These are phyloP conservation scores for Sinotaia quadrata DNA, from an alignment of 2,888 invertebrate species.

Conservation along the genomic window DNA sequence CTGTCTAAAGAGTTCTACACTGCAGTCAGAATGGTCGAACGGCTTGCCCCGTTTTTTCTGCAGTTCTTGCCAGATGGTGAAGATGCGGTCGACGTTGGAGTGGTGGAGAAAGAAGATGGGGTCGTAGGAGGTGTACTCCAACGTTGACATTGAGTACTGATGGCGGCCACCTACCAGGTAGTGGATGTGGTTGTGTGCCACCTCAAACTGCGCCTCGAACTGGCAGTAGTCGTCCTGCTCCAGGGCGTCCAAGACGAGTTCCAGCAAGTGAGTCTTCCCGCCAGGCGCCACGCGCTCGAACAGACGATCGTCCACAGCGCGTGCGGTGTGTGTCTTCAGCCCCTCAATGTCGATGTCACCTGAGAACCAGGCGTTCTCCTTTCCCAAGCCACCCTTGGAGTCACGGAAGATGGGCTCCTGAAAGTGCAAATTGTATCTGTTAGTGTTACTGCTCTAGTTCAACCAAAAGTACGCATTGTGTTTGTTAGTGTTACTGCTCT, in stretches of 20 bases:
- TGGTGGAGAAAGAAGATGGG: conserved; percentile 47
- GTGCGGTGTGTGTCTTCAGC: conserved; percentile 33
- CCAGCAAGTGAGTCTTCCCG: conserved; percentile 27
- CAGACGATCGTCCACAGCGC: conserved; percentile 40
- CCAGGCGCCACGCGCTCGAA: conserved; percentile 35
- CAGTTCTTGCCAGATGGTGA: conserved; percentile 37
- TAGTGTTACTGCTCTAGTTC: no score
- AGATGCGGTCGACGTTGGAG: conserved; percentile 43
- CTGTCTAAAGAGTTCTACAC: conserved; percentile 25
- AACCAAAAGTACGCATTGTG: no score
- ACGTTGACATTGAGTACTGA: conserved; percentile 39
- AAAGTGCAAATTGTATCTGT: no score
- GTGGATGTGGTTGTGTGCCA: conserved; percentile 45
- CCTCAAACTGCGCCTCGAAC: conserved; percentile 43
- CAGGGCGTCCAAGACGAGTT: conserved; percentile 39
- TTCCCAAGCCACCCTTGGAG: conserved; percentile 32
- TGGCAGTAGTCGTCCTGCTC: conserved; percentile 42
- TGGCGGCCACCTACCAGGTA: conserved; percentile 41
- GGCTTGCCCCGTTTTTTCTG: conserved; percentile 30
- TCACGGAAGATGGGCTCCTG: conserved; percentile 31
- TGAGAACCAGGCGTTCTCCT: conserved; percentile 40
- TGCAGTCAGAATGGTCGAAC: conserved; percentile 30
- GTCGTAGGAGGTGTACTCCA: conserved; percentile 45
- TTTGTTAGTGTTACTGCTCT: no score
- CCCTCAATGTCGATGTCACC: conserved; percentile 32